Base-by-base conservation (phyloP, 2,113 vertebrate genomes). In the Mola mola region DNA sequence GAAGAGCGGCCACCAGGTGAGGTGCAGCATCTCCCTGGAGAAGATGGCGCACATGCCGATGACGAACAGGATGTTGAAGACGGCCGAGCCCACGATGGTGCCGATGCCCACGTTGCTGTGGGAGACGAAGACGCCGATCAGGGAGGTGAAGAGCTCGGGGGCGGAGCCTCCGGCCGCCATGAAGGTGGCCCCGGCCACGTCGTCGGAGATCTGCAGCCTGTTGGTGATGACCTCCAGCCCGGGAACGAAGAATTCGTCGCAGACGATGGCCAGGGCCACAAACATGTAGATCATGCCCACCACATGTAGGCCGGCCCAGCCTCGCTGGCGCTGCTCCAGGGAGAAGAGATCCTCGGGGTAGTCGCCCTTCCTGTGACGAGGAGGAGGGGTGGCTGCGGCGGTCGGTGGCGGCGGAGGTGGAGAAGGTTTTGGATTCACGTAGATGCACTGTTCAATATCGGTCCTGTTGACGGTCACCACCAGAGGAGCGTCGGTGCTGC, bases 1-100 rank as follows among this genome's bases (percentile, higher is more conserved):
- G 89, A 98, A 98, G 24, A 98, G 88, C 31, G 96, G 96, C 96
- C 96, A 98, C 96, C 96, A 97, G 16, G 95, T 98, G 59, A 98
- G 92, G 87, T 93, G 86, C 68, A 98, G 93, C 64, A 96, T 91
- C 90, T 97, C 93, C 66, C 91, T 88, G 4, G 96, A 98, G 91
- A 94, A 96, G 59, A 98, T 85, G 82, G 95, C 92, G 26, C 96
- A 98, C 86, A 96, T 98, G 76, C 96, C 96, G 2, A 97, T 96
- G 58, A 98, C 96, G 37, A 98, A 98, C 51, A 98, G 93, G 87
- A 98, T 96, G 87, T 98, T 98, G 87, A 98, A 98, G 56, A 98
- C 96, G 0, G 95, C 95, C 1, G 96, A 98, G 79, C 96, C 96
- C 78, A 97, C 95, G 43, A 97, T 98, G 80, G 96, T 98, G 48